Conservation (phyloP, 2,113 vertebrate genomes). For the Archilochus colubris region DNA sequence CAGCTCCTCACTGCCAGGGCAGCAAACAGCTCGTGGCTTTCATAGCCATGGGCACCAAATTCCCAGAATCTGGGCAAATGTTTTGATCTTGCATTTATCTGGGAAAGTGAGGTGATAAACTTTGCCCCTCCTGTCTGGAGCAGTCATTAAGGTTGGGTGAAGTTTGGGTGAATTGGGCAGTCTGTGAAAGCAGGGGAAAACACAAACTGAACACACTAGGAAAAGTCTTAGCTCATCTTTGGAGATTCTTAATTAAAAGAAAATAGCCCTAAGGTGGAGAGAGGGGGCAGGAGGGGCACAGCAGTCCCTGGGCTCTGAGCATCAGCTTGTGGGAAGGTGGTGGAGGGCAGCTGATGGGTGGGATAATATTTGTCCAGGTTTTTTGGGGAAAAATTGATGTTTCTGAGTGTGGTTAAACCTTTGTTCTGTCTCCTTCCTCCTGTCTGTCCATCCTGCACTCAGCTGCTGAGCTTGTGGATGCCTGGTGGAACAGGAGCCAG, state of each 20-base stretch:
- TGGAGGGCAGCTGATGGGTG: background rate
- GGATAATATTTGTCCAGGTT: background rate
- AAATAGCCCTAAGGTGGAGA: background rate
- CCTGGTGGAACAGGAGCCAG: background rate
- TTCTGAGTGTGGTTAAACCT: background rate
- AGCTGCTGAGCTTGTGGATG: background rate
- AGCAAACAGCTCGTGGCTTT: background rate
- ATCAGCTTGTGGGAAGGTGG: background rate
- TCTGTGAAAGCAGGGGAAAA: background rate
- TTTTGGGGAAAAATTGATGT: background rate
- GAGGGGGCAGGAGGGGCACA: background rate
- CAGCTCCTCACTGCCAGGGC: accelerated
- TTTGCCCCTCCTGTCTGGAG: background rate
- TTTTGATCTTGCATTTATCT: background rate
- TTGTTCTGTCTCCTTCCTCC: background rate
- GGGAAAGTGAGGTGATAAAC: background rate
- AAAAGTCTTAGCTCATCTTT: background rate
- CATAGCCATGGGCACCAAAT: background rate
- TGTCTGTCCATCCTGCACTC: accelerated
- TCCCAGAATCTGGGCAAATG: background rate
- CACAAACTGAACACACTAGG: accelerated
- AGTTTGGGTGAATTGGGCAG: background rate
- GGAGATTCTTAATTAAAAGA: background rate
- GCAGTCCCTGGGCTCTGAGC: background rate
- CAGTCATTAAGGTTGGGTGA: accelerated